A percentile compares a stretch with the other conserved stretches of the same genome.
Conservation (phyloP, 1,140 invertebrate genomes). For the Drosophila sturtevanti region DNA sequence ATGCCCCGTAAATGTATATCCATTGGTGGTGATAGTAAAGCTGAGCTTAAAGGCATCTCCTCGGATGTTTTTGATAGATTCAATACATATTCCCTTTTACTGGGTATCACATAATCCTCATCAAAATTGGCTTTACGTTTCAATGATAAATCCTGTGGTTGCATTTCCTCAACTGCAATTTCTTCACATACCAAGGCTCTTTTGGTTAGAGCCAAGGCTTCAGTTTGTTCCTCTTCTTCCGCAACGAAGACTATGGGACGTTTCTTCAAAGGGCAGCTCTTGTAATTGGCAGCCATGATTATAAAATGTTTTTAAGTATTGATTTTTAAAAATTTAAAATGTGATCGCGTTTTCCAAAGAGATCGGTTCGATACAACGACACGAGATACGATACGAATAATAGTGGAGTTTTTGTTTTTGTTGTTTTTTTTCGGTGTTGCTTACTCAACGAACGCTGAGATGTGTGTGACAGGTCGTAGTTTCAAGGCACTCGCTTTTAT, state of each 20-base stretch:
- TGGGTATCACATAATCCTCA: slow-evolving; percentile 51
- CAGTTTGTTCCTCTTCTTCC: slow-evolving; percentile 77
- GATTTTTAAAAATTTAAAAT: slow-evolving; percentile 27
- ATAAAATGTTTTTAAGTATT: slow-evolving; percentile 21
- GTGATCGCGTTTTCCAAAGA: slow-evolving; percentile 13
- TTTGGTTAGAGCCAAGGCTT: slow-evolving; percentile 73
- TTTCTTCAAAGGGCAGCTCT: slow-evolving; percentile 94
- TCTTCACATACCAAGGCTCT: slow-evolving; percentile 35
- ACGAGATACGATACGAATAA: background rate
- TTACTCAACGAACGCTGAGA: slow-evolving; percentile 76
- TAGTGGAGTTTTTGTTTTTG: background rate
- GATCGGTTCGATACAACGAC: slow-evolving; percentile 9
- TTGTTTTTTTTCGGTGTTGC: slow-evolving; percentile 61
- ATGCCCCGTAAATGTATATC: slow-evolving; percentile 74
- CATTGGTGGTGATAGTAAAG: slow-evolving; percentile 59
- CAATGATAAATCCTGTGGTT: slow-evolving; percentile 87
- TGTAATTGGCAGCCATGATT: slow-evolving; percentile 86
- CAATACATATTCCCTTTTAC: slow-evolving; percentile 74
- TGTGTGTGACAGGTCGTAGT: slow-evolving; percentile 79
- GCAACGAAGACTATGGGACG: slow-evolving; percentile 88
- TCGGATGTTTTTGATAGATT: slow-evolving; percentile 71
- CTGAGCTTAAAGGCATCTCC: slow-evolving; percentile 41
- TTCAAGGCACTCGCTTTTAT: slow-evolving; percentile 71
- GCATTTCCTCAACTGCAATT: slow-evolving; percentile 35
- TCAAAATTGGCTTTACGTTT: slow-evolving; percentile 61